phyloP scores from a whole-genome alignment of 2,113 vertebrate genomes.

The Mobula hypostoma region DNA sequence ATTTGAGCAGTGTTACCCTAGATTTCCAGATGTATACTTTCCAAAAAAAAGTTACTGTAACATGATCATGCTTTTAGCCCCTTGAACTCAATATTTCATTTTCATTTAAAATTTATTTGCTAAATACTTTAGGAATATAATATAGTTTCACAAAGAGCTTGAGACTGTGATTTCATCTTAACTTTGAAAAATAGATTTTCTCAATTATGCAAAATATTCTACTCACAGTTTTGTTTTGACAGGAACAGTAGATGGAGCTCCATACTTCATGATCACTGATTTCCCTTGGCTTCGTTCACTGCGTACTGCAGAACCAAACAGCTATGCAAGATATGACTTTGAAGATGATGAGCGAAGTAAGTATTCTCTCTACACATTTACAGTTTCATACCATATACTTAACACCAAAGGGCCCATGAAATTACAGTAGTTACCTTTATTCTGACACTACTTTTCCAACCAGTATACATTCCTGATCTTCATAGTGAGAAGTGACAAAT shows the following conservation, averaged over 20 bases:
- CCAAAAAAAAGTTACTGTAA: background rate
- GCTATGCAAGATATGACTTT: slow-evolving; percentile 91
- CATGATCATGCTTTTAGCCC: background rate
- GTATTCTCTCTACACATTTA: slow-evolving; percentile 44
- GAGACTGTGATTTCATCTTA: background rate
- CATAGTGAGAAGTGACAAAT: background rate
- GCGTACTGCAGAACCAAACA: slow-evolving; percentile 85
- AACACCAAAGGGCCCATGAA: background rate
- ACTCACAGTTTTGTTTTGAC: slow-evolving; percentile 12
- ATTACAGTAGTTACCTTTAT: background rate
- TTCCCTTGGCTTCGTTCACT: slow-evolving; percentile 93
- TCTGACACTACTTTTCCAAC: background rate
- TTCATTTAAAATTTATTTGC: background rate
- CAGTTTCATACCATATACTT: background rate
- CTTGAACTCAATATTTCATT: background rate
- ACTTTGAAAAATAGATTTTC: background rate
- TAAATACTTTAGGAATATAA: background rate
- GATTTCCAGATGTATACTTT: background rate
- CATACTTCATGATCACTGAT: slow-evolving; percentile 93
- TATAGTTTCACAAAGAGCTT: background rate
- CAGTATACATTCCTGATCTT: background rate
- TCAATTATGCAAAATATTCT: background rate
- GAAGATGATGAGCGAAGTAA: slow-evolving; percentile 96
- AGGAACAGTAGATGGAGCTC: slow-evolving; percentile 87
- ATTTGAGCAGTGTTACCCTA: background rate